Percentiles rank a stretch among this genome's conserved stretches.
Conservation (phyloP, 2,113 vertebrate species). For the Nothobranchius kuhntae region DNA sequence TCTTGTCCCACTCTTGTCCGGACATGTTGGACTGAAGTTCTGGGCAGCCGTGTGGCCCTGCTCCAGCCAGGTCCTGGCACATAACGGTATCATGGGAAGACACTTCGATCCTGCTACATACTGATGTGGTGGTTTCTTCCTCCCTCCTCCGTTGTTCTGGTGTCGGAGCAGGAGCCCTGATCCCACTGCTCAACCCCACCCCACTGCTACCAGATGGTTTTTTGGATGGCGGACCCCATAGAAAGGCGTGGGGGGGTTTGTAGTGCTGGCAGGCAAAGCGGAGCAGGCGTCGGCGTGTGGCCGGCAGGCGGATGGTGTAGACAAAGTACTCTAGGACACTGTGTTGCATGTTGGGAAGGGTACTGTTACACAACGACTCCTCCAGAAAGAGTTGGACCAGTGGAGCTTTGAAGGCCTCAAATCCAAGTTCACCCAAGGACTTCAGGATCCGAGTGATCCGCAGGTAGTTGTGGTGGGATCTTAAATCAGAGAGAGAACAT, state of each 20-base stretch:
- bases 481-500: slow-evolving; percentile 44
- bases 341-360: slow-evolving; percentile 93
- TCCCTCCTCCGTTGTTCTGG: slow-evolving; percentile 61
- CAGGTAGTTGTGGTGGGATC: slow-evolving; percentile 98
- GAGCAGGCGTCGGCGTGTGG: slow-evolving; percentile 89
- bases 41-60: background rate
- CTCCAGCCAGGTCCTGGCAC: slow-evolving; percentile 46
- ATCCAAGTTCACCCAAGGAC: slow-evolving; percentile 96
- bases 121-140: slow-evolving; percentile 24
- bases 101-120: slow-evolving; percentile 31
- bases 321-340: slow-evolving; percentile 96
- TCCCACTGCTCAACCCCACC: slow-evolving; percentile 62
- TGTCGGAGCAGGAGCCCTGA: slow-evolving; percentile 62
- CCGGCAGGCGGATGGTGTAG: slow-evolving; percentile 89
- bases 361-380: slow-evolving; percentile 88
- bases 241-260: slow-evolving; percentile 88
- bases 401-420: slow-evolving; percentile 93
- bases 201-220: slow-evolving; percentile 63
- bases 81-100: slow-evolving; percentile 52
- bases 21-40: too few species aligned
- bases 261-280: slow-evolving; percentile 91
- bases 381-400: slow-evolving; percentile 92
- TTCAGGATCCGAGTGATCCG: slow-evolving; percentile 97
- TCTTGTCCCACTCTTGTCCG: background rate
- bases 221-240: slow-evolving; percentile 90